Conservation (phyloP, 2,113 vertebrate species). For the Harpagus bidentatus region DNA sequence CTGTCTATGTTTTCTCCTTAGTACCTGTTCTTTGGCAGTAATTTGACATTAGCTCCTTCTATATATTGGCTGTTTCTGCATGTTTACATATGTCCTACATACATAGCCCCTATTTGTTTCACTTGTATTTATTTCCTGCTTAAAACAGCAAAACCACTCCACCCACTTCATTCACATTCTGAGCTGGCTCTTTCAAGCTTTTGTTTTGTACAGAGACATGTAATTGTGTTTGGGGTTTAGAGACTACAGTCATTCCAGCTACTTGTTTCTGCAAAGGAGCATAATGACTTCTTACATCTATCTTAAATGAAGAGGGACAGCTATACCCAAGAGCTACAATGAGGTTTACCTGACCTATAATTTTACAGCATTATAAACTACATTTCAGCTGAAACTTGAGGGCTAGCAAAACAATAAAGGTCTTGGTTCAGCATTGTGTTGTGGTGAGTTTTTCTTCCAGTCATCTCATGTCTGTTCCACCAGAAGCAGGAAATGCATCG, state of each 20-base stretch:
- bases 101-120: not conserved
- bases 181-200: not conserved
- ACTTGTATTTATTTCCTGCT: not conserved
- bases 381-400: not conserved
- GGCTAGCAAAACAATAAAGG: not conserved
- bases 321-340: not conserved
- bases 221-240: slow-evolving; percentile 49
- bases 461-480: not conserved
- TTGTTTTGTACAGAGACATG: not conserved
- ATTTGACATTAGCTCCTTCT: not conserved
- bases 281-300: slow-evolving; percentile 16
- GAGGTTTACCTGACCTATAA: slow-evolving; percentile 38
- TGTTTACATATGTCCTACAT: not conserved
- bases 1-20: not conserved
- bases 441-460: not conserved
- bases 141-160: not conserved
- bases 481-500: not conserved
- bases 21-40: not conserved
- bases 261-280: slow-evolving; percentile 13
- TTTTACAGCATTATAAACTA: slow-evolving; percentile 16
- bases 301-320: slow-evolving; percentile 48
- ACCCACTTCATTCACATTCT: not conserved
- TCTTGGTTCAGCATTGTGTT: not conserved
- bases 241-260: slow-evolving; percentile 26
- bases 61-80: not conserved